Evolutionary conservation across 2,113 vertebrate species (phyloP), one percentile per base, ranked within the genome.

Genomic region (Poecilia latipinna): DNA sequence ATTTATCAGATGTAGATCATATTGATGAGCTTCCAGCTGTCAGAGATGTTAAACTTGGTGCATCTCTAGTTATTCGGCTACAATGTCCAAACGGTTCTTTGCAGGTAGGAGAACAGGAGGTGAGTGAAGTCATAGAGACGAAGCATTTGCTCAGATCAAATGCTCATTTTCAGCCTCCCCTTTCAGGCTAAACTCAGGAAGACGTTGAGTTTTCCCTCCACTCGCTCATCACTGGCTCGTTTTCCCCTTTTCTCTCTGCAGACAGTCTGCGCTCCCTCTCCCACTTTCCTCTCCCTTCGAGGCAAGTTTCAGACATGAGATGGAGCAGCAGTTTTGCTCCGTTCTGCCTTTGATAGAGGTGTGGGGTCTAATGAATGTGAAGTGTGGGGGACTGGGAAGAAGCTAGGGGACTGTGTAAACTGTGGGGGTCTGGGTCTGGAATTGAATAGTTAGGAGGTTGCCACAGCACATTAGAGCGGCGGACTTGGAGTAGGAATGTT

Each of bases 371-470:
- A 93, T 92, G 89, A 90, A 93, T 88, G 75, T 72, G 81, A 89
- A 82, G 84, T 67, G 68, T 86, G 80, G 60, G 64, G 80, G 78
- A 90, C 79, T 82, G 75, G 84, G 78, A 74, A 82, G 75, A 86
- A 77, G 89, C 90, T 54, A 72, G 86, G 86, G 79, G 84, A 89
- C 87, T 89, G 86, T 77, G 88, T 78, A 85, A 91, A 92, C 90
- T 74, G 48, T 75, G 78, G 89, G 89, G 86, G 91, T 88, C 80
- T 83, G 70, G 69, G 72, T 84, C 84, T 93, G 89, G 90, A 94
- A 94, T 94, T 94, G 91, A 91, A 90, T 92, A 90, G 92, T 93
- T 93, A 93, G 93, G 93, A 86, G 85, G 88, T 88, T 93, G 93
- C 90, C 91, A 93, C 88, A 91, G 89, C 64, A 84, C 89, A 91